These are phyloP conservation scores for Prosopocoilus inquinatus DNA, from an alignment of 2,888 invertebrate species.

Conservation along the genomic window DNA sequence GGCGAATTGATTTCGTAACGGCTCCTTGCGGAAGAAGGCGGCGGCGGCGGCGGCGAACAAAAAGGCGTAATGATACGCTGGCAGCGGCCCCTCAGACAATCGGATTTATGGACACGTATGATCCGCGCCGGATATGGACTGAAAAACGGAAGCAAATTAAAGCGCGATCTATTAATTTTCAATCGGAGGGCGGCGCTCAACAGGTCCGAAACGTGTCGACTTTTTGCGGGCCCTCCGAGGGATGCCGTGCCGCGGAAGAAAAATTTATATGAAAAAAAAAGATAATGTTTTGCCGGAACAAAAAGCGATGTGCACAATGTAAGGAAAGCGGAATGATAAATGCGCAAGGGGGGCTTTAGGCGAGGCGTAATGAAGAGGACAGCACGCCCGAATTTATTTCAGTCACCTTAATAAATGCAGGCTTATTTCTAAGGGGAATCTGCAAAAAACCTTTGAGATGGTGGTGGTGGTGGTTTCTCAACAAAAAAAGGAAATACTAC, in stretches of 20 bases:
- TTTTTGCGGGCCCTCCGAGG: too few relatives aligned
- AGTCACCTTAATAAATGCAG: constrained; percentile 40
- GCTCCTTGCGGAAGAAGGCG: too few relatives aligned
- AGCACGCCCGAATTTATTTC: constrained; percentile 39
- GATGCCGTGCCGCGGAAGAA: background rate
- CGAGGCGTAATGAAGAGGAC: constrained; percentile 42
- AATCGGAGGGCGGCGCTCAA: too few relatives aligned
- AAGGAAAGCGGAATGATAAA: constrained; percentile 42
- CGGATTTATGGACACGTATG: too few relatives aligned
- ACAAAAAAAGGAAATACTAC: constrained; percentile 4
- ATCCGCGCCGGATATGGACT: too few relatives aligned
- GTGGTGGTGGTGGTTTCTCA: background rate
- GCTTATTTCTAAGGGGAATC: constrained; percentile 4
- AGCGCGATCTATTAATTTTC: too few relatives aligned
- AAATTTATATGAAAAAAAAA: background rate
- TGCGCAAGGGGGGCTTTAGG: constrained; percentile 37
- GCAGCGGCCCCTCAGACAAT: too few relatives aligned
- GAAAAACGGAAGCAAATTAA: too few relatives aligned
- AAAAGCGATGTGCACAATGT: constrained; percentile 42
- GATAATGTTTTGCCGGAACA: constrained; percentile 38
- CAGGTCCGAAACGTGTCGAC: too few relatives aligned
- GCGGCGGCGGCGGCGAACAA: too few relatives aligned
- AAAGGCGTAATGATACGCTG: too few relatives aligned
- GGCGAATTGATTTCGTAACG: too few relatives aligned
- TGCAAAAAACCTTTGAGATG: background rate